Evolutionary conservation across 2,888 invertebrate species (phyloP), one percentile per base, ranked within the genome.

Genomic region (Nomada ferruginata): DNA sequence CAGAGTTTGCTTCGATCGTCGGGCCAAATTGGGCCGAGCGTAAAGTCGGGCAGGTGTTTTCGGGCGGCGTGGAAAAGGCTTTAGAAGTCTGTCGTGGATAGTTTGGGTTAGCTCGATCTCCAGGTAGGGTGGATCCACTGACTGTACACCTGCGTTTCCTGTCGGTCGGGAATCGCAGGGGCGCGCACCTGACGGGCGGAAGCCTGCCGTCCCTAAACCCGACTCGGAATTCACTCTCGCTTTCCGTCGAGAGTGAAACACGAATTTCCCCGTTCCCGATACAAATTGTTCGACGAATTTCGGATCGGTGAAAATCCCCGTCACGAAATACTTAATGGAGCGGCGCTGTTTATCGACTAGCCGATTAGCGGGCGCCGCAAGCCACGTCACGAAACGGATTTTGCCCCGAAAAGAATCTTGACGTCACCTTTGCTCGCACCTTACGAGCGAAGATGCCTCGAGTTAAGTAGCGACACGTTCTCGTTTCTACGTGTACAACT

Each of bases 91-190:
- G 59, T 44, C 44, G 47, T 71, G 42, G 65, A 42, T 47, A 44
- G n/a, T 72, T 69, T 29, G 55, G 75, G 71, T 73, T 26, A 50
- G 57, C 1, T 23, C 36, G 60, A 76, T 18, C 74, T 65, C 42
- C 63, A 53, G 73, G 77, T 82, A 86, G 85, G 77, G 82, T 78
- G 85, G 60, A 73, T 82, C 71, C 64, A 85, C 61, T 26, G 57
- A 13, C 26, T 23, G 76, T 85, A 86, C 91, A 91, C 91, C 91
- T 91, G 91, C 89, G 88, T 85, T 90, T 89, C 87, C 90, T 89
- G 89, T 77, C 83, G 64, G 42, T 68, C 73, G 64, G 1, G 36
- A 60, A 50, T 75, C 82, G 81, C 77, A 80, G 80, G 83, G 66
- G 74, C 81, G 76, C 72, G 80, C 90, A 91, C 91, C 91, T 91